These are phyloP conservation scores for Chelidonichthys spinosus DNA, from an alignment of 2,797 vertebrate species.

Conservation along the genomic window DNA sequence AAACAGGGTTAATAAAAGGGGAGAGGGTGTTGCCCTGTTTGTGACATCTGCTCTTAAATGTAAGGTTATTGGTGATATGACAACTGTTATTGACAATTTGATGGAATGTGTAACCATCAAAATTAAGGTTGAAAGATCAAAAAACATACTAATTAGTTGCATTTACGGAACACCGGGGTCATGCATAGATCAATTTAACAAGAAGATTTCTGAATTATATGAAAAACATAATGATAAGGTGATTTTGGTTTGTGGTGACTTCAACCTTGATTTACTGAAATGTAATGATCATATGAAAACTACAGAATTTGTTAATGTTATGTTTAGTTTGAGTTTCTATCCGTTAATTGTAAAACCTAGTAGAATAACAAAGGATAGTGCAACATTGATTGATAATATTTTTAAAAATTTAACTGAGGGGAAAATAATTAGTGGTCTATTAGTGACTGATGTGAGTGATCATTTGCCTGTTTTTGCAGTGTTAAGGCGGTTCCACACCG, in stretches of 20 bases:
- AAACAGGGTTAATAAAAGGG: no score
- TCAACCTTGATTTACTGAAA: not conserved
- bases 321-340: not conserved
- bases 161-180: not conserved
- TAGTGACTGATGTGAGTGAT: not conserved
- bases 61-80: no score
- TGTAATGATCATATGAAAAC: not conserved
- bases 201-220: not conserved
- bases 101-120: not conserved
- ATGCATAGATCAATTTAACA: not conserved
- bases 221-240: not conserved
- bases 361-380: not conserved
- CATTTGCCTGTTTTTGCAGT: no score
- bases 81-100: not conserved
- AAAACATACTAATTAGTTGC: not conserved
- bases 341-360: not conserved
- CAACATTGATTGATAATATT: not conserved
- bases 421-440: not conserved
- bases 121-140: not conserved
- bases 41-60: no score
- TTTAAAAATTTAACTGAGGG: not conserved
- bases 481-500: no score
- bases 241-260: not conserved
- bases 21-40: no score
- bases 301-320: not conserved